These are phyloP conservation scores for Calyptomena viridis DNA, from an alignment of 2,113 vertebrate species.

Conservation along the genomic window DNA sequence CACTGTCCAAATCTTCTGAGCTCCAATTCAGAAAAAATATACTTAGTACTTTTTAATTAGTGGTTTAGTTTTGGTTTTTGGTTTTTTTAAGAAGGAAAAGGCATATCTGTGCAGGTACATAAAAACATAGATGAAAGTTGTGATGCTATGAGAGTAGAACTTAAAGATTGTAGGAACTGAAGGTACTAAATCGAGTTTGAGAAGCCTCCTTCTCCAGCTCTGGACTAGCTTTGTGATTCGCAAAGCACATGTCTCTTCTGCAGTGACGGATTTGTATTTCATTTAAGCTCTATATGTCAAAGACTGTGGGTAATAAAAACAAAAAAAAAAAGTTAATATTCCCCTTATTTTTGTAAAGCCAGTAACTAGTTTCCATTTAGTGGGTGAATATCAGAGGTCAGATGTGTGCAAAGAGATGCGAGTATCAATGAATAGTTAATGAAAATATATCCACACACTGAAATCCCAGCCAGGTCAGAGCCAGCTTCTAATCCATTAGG, in stretches of 20 bases:
- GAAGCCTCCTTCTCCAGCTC: neutral
- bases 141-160: neutral
- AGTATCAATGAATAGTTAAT: neutral
- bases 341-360: neutral
- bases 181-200: neutral
- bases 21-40: neutral
- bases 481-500: neutral
- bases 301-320: neutral
- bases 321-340: neutral
- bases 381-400: neutral
- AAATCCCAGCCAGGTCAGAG: neutral
- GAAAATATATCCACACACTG: neutral
- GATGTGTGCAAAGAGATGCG: too few relatives aligned
- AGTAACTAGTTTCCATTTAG: neutral
- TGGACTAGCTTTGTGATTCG: accelerated
- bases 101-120: neutral
- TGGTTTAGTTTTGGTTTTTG: neutral
- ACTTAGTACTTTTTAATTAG: neutral
- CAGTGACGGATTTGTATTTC: neutral
- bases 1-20: neutral
- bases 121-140: neutral
- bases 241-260: neutral
- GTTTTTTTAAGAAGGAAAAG: neutral
- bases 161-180: neutral
- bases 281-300: neutral